These are phyloP conservation scores for Meteorus sp. DNA, from an alignment of 1,140 invertebrate genomes.

Conservation along the genomic window DNA sequence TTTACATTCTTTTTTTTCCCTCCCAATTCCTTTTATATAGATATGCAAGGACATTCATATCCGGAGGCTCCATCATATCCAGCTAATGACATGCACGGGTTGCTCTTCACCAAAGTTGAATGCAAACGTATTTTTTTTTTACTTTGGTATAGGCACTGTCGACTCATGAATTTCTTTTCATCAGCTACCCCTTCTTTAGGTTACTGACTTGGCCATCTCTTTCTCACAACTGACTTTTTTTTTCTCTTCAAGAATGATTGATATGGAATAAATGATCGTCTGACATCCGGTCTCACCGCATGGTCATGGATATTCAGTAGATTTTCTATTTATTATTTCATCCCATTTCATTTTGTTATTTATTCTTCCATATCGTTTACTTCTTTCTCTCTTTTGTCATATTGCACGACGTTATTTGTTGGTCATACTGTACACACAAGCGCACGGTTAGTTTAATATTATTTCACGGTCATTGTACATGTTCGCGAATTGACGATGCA, in stretches of 20 bases:
- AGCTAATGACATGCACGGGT: slow-evolving; percentile 57
- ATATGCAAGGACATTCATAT: too few relatives aligned
- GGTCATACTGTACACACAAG: slow-evolving; percentile 56
- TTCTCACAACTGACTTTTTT: slow-evolving; percentile 35
- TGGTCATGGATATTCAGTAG: slow-evolving; percentile 14
- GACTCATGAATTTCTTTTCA: slow-evolving; percentile 28
- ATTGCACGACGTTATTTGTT: slow-evolving; percentile 59
- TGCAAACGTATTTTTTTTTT: slow-evolving; percentile 1
- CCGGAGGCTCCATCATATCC: too few relatives aligned
- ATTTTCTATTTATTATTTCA: too few relatives aligned
- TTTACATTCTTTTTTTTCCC: too few relatives aligned
- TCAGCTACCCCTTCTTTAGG: slow-evolving; percentile 14
- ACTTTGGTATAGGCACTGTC: slow-evolving; percentile 25
- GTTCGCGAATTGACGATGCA: slow-evolving; percentile 16
- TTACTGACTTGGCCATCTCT: slow-evolving; percentile 14
- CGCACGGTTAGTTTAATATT: slow-evolving; percentile 55
- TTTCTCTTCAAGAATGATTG: slow-evolving; percentile 52
- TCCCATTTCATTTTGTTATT: slow-evolving; percentile 29
- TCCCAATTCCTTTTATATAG: too few relatives aligned
- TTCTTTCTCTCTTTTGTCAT: too few relatives aligned
- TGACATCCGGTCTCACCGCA: slow-evolving; percentile 53
- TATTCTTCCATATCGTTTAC: slow-evolving; percentile 32
- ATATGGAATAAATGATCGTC: slow-evolving; percentile 59
- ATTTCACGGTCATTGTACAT: slow-evolving; percentile 58
- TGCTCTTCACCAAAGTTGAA: slow-evolving; percentile 29